These are phyloP conservation scores for Ctenopoma multispine DNA, from an alignment of 2,797 vertebrate genomes.

Conservation along the genomic window DNA sequence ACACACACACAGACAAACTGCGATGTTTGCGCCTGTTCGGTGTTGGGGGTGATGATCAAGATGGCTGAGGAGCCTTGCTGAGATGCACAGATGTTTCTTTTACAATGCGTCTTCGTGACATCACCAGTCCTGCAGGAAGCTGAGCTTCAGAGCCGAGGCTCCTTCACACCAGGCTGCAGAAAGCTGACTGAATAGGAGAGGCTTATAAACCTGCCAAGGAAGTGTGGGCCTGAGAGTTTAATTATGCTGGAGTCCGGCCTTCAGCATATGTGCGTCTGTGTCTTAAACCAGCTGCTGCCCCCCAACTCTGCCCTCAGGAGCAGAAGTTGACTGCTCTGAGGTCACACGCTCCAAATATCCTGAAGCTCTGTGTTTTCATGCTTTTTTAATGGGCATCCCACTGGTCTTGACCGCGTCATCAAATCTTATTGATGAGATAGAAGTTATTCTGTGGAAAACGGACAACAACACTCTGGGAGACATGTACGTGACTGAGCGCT, in stretches of 20 bases:
- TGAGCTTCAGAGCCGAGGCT: slow-evolving; percentile 36
- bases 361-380: slow-evolving; percentile 55
- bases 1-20: neutral
- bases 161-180: slow-evolving; percentile 59
- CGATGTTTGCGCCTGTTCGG: slow-evolving; percentile 23
- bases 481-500: slow-evolving; percentile 3
- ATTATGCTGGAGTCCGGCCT: slow-evolving; percentile 39
- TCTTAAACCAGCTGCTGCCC: slow-evolving; percentile 67
- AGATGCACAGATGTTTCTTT: slow-evolving; percentile 69
- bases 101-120: slow-evolving; percentile 51
- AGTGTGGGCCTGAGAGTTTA: slow-evolving; percentile 50
- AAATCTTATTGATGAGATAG: slow-evolving; percentile 42
- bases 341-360: slow-evolving; percentile 53
- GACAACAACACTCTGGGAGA: slow-evolving; percentile 5
- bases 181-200: slow-evolving; percentile 48
- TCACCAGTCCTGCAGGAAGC: slow-evolving; percentile 58
- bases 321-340: slow-evolving; percentile 46
- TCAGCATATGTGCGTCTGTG: slow-evolving; percentile 28
- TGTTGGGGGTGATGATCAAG: slow-evolving; percentile 22
- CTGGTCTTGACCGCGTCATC: slow-evolving; percentile 52
- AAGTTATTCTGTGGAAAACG: slow-evolving; percentile 19
- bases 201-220: slow-evolving; percentile 60
- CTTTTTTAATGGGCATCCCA: slow-evolving; percentile 70
- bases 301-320: slow-evolving; percentile 53
- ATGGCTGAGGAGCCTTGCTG: slow-evolving; percentile 28